These are phyloP conservation scores for Rhingia campestris DNA, from an alignment of 2,888 invertebrate species.

Conservation along the genomic window DNA sequence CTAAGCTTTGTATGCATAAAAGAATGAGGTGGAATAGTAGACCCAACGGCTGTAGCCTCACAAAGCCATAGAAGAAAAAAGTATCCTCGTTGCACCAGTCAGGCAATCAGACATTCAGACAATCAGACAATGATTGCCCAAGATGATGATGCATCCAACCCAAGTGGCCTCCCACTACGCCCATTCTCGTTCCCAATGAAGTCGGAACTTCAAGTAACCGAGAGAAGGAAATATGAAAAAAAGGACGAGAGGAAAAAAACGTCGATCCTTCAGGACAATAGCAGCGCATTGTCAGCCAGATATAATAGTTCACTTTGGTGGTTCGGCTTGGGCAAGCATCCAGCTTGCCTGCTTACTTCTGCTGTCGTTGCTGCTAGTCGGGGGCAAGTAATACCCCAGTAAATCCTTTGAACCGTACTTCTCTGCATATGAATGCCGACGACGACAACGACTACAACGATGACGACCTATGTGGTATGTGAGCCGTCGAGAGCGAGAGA, in stretches of 20 bases:
- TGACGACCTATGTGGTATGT: slow-evolving; percentile 50
- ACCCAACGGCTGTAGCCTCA: slow-evolving; percentile 45
- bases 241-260: slow-evolving; percentile 31
- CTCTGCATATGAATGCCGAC: slow-evolving; percentile 71
- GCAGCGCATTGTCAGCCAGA: slow-evolving; percentile 70
- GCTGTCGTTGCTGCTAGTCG: slow-evolving; percentile 31
- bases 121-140: slow-evolving; percentile 72
- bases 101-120: slow-evolving; percentile 68
- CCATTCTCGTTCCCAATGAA: slow-evolving; percentile 5
- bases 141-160: slow-evolving; percentile 67
- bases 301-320: slow-evolving; percentile 72
- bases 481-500: slow-evolving; percentile 28
- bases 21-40: slow-evolving; percentile 49
- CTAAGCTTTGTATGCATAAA: slow-evolving; percentile 57
- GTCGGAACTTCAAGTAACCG: slow-evolving; percentile 62
- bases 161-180: slow-evolving; percentile 44
- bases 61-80: slow-evolving; percentile 46
- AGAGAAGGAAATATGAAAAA: slow-evolving; percentile 21
- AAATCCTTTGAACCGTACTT: slow-evolving; percentile 70
- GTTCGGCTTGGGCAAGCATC: slow-evolving; percentile 71
- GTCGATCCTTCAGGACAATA: slow-evolving; percentile 68
- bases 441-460: slow-evolving; percentile 30
- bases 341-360: slow-evolving; percentile 64
- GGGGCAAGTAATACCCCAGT: slow-evolving; percentile 66
- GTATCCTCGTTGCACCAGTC: slow-evolving; percentile 51